These are phyloP conservation scores for Python bivittatus DNA, from an alignment of 2,113 vertebrate genomes.

Conservation along the genomic window DNA sequence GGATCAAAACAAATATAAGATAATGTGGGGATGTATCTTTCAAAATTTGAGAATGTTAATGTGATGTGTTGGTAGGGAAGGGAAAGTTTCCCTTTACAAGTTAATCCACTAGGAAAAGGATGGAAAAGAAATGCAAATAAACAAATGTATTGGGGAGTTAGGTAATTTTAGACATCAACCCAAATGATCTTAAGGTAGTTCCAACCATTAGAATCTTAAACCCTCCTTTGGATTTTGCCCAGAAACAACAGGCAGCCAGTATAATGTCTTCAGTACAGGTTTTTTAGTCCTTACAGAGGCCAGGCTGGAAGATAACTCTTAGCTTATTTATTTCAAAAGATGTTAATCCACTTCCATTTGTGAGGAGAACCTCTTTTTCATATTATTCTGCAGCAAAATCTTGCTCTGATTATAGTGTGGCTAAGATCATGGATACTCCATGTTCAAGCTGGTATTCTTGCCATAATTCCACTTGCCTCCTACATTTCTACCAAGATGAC, in stretches of 20 bases:
- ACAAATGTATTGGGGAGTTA: not conserved
- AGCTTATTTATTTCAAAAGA: too few species aligned
- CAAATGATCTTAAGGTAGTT: not conserved
- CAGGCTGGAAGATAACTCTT: too few species aligned
- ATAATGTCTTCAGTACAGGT: not conserved
- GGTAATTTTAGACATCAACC: not conserved
- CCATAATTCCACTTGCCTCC: not conserved
- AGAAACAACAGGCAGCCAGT: not conserved
- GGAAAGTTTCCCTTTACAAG: not conserved
- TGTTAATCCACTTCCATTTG: too few species aligned
- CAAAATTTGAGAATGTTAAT: conserved; percentile 51
- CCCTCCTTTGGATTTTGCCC: not conserved
- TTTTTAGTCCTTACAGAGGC: too few species aligned
- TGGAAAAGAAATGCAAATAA: not conserved
- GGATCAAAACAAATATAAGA: conserved; percentile 56
- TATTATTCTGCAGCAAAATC: too few species aligned
- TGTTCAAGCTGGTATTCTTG: accelerated
- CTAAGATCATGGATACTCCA: too few species aligned
- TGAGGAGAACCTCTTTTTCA: too few species aligned
- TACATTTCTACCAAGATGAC: not conserved
- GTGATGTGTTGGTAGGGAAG: not conserved
- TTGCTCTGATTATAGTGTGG: too few species aligned
- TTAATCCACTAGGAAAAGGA: not conserved
- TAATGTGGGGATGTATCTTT: conserved; percentile 38
- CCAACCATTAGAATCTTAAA: not conserved